Conservation (phyloP, 1,140 invertebrate genomes). For the Drosophila miranda region DNA sequence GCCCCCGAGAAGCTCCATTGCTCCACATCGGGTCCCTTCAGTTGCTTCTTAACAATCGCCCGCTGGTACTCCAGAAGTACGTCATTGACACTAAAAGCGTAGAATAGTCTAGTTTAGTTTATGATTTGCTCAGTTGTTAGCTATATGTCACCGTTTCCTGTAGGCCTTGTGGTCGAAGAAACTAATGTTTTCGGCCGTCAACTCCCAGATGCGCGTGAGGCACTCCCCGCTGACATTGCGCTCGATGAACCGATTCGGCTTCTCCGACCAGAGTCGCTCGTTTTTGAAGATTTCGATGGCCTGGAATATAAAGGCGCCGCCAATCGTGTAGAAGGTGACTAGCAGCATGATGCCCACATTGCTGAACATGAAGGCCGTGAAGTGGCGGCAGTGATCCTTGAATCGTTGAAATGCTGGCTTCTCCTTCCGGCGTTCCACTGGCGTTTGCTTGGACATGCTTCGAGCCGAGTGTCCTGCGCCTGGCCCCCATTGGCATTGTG, state of each 20-base stretch:
- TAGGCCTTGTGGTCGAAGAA: constrained; percentile 66
- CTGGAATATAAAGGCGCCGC: constrained; percentile 90
- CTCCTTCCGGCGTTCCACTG: constrained; percentile 78
- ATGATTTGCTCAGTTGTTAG: neutral
- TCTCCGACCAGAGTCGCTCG: constrained; percentile 82
- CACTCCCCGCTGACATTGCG: constrained; percentile 61
- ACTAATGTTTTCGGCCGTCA: constrained; percentile 71
- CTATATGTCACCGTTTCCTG: constrained; percentile 43
- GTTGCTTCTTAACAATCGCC: constrained; percentile 86
- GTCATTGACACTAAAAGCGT: constrained; percentile 81
- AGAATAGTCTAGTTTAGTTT: neutral
- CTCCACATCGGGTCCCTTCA: constrained; percentile 85
- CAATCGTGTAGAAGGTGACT: constrained; percentile 96
- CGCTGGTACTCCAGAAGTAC: constrained; percentile 85
- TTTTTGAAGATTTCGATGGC: constrained; percentile 86
- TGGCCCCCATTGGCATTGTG: constrained; percentile 1
- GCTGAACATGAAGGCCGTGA: constrained; percentile 96
- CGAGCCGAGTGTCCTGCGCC: constrained; percentile 32
- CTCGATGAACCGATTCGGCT: constrained; percentile 49
- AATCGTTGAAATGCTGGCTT: constrained; percentile 87
- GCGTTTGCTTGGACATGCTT: constrained; percentile 62
- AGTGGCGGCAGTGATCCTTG: constrained; percentile 89
- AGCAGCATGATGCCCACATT: constrained; percentile 96
- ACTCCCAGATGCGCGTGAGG: constrained; percentile 65
- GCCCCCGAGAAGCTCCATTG: constrained; percentile 93